A percentile compares a stretch with the other conserved stretches of the same genome.
Evolutionary conservation across 2,888 invertebrate genomes (phyloP).

Genomic region (Lottia scabra): DNA sequence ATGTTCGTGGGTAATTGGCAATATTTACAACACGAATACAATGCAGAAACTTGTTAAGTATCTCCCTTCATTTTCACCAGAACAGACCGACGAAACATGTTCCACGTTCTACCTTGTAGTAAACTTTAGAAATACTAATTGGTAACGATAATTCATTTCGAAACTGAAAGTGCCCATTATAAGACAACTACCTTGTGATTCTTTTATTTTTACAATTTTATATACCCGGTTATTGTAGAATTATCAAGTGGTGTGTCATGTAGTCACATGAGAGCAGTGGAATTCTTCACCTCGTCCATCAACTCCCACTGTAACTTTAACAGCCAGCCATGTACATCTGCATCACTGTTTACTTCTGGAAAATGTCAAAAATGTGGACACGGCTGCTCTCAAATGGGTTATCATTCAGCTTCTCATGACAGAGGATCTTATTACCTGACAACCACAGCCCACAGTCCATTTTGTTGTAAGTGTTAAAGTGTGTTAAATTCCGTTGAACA

Average conservation of each 20-base stretch:
- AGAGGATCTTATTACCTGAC: slow-evolving; percentile 6
- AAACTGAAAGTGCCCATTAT: too few species aligned
- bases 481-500: too few species aligned
- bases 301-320: slow-evolving; percentile 81
- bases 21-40: too few species aligned
- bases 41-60: too few species aligned
- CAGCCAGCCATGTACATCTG: slow-evolving; percentile 19
- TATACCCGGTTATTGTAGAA: not conserved
- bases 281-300: slow-evolving; percentile 86
- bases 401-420: not conserved
- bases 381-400: slow-evolving; percentile 14
- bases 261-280: slow-evolving; percentile 86
- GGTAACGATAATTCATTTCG: too few species aligned
- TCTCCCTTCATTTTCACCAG: too few species aligned
- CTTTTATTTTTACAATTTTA: too few species aligned
- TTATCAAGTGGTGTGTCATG: slow-evolving; percentile 82
- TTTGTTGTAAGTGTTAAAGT: not conserved
- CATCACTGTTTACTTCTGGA: not conserved
- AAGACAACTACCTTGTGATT: too few species aligned
- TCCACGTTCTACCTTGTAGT: too few species aligned
- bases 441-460: slow-evolving; percentile 5
- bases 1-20: too few species aligned
- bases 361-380: slow-evolving; percentile 11
- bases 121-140: too few species aligned
- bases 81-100: too few species aligned